Conservation (phyloP, 2,888 invertebrate species). For the Alsophila aescularia region DNA sequence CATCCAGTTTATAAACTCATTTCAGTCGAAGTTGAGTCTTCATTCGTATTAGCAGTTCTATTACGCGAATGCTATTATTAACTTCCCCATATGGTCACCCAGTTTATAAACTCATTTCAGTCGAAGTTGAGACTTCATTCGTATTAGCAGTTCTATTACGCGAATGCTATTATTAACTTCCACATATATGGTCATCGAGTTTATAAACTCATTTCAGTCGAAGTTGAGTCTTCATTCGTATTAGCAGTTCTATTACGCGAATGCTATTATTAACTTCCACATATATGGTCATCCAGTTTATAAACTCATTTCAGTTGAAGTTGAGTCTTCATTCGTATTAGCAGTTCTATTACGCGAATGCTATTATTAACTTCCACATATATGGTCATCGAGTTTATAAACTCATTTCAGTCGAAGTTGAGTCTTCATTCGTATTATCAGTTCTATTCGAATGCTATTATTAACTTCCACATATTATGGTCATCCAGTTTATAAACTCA, state of each 20-base stretch:
- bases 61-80: slow-evolving; percentile 8
- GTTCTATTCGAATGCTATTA: slow-evolving; percentile 5
- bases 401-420: slow-evolving; percentile 11
- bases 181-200: too few species aligned
- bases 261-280: slow-evolving; percentile 10
- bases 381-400: too few species aligned
- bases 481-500: too few species aligned
- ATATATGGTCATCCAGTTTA: too few species aligned
- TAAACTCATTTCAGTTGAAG: slow-evolving; percentile 10
- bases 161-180: slow-evolving; percentile 9
- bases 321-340: slow-evolving; percentile 1
- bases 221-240: slow-evolving; percentile 4
- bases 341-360: background rate
- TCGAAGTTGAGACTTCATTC: slow-evolving; percentile 3
- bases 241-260: background rate
- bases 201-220: slow-evolving; percentile 4
- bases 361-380: slow-evolving; percentile 8
- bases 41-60: background rate
- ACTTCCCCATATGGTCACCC: background rate
- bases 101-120: slow-evolving; percentile 10
- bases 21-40: slow-evolving; percentile 8
- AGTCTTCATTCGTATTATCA: background rate
- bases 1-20: too few species aligned
- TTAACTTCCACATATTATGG: slow-evolving; percentile 1
- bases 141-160: background rate